These are phyloP conservation scores for Anguilla marmorata DNA, from an alignment of 2,797 vertebrate species.

Conservation along the genomic window DNA sequence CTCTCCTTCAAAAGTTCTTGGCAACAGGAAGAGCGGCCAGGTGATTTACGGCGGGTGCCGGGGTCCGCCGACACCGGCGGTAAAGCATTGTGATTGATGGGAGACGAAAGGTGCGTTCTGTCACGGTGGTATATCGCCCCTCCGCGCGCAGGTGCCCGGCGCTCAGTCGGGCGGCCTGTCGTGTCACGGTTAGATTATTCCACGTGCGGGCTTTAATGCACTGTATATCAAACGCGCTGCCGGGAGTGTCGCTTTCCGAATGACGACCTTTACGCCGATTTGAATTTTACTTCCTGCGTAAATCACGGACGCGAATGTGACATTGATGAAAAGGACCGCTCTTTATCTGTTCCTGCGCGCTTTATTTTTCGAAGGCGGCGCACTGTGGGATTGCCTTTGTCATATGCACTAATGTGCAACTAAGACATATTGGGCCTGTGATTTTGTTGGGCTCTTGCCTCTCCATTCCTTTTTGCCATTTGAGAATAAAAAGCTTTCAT, in stretches of 20 bases:
- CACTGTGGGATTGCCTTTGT: neutral
- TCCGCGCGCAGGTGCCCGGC: neutral
- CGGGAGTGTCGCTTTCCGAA: slow-evolving; percentile 41
- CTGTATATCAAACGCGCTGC: slow-evolving; percentile 48
- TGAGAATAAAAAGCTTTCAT: neutral
- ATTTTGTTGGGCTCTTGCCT: neutral
- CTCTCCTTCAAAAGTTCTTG: slow-evolving; percentile 54
- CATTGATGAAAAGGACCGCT: slow-evolving; percentile 29
- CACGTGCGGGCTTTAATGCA: slow-evolving; percentile 30
- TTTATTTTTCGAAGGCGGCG: slow-evolving; percentile 4
- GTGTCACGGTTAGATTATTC: slow-evolving; percentile 44
- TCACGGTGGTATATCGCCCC: slow-evolving; percentile 45
- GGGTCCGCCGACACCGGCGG: slow-evolving; percentile 54
- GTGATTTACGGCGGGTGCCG: slow-evolving; percentile 57
- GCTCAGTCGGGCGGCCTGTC: slow-evolving; percentile 21
- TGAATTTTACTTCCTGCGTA: slow-evolving; percentile 52
- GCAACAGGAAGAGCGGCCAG: slow-evolving; percentile 51
- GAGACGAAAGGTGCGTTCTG: slow-evolving; percentile 49
- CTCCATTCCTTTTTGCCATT: neutral
- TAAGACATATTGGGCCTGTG: neutral
- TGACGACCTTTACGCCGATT: slow-evolving; percentile 56
- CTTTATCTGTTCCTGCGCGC: slow-evolving; percentile 16
- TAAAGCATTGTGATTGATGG: slow-evolving; percentile 57
- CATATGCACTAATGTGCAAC: neutral
- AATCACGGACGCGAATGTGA: slow-evolving; percentile 46